Percentiles rank a stretch among this genome's conserved stretches.
Conservation (phyloP, 2,797 vertebrate species). For the Diglossa cyanea region DNA sequence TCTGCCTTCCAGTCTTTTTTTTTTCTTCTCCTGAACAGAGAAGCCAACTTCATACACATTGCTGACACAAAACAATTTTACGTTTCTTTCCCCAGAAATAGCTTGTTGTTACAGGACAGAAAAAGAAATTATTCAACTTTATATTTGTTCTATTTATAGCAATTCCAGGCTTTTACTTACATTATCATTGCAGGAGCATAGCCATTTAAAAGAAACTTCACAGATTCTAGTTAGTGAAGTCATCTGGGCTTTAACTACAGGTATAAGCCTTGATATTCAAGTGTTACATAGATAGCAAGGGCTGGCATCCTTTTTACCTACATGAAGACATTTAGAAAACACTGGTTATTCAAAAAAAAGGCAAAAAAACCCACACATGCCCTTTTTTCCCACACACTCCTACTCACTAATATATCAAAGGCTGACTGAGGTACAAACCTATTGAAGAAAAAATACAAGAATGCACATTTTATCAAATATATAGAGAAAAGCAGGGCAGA, state of each 20-base stretch:
- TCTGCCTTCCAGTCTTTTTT: not conserved
- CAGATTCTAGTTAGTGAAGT: conserved; percentile 2
- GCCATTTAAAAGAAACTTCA: not conserved
- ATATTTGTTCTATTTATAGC: not conserved
- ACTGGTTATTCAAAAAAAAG: not conserved
- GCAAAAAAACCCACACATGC: not conserved
- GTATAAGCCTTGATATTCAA: not conserved
- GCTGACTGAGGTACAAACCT: not conserved
- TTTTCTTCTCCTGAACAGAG: not conserved
- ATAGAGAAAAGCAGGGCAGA: not conserved
- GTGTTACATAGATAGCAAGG: not conserved
- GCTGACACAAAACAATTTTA: not conserved
- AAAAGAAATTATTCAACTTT: not conserved
- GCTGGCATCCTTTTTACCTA: not conserved
- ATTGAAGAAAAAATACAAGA: not conserved
- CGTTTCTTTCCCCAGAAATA: not conserved
- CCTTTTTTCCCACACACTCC: not conserved
- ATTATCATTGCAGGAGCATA: not conserved
- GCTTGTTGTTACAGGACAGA: not conserved
- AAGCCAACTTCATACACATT: not conserved
- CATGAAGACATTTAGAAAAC: not conserved
- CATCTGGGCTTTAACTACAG: not conserved
- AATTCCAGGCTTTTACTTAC: not conserved
- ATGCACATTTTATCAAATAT: not conserved
- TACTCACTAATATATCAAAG: not conserved